Base-by-base conservation (phyloP, 1,140 invertebrate genomes). In the Acromyrmex echinatior region DNA sequence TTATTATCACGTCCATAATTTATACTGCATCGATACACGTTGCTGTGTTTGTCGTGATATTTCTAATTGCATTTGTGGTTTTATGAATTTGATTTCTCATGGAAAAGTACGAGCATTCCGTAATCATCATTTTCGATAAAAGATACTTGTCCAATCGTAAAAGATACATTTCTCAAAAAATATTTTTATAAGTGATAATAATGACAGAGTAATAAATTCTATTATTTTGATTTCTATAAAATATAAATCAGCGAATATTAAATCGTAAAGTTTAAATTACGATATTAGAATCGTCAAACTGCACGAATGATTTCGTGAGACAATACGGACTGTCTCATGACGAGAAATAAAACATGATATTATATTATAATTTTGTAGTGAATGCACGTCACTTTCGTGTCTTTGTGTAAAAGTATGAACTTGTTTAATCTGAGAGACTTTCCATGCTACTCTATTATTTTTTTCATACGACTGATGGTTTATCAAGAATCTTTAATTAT, bases 331-430 rank as follows among this genome's bases (percentile, higher is more conserved):
- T n/a, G 45, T 39, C 35, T 53, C 28, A n/a, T 28, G 9, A 21
- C 45, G 9, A 53, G 51, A 35, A 56, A 53, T 56, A 53, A 39
- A 80, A 56, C 10, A 39, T 68, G 53, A 68, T 53, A 39, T 68
- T 25, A 68, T 53, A 12, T 68, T 25, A 68, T 53, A 12, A 56
- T 49, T 80, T 80, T 31, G 14, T 21, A 53, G 63, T 35, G 7
- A 53, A 18, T 7, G 45, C 56, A 18, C 25, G 21, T 60, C 80
- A 53, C 21, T n/a, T 9, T 35, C 49, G 25, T 49, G 6, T 18
- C 60, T 84, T 84, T 63, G 45, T 49, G 35, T 76, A 62, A 60
- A 77, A 60, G 39, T 76, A 76, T 39, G 80, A 39, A 39, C 35
- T 39, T 9, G 35, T 39, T 39, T 39, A 39, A 39, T 39, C 35